phyloP scores from a whole-genome alignment of 2,888 invertebrate genomes.

The Petrolisthes manimaculis region DNA sequence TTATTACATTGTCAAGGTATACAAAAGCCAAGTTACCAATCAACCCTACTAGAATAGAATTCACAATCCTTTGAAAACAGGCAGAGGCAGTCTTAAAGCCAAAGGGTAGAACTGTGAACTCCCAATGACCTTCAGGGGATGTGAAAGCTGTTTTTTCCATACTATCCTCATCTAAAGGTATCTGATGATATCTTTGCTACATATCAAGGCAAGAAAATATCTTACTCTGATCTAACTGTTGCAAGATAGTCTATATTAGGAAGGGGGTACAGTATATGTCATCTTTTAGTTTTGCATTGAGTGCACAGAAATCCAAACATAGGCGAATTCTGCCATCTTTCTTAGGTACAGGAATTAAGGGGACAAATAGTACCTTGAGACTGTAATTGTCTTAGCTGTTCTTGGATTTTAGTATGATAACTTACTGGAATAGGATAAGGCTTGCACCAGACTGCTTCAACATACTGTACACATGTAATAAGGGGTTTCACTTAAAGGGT shows the following conservation, averaged over 20 bases:
- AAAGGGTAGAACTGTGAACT: not conserved
- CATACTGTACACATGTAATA: too few species aligned
- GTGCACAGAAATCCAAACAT: not conserved
- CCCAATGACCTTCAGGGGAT: slow-evolving; percentile 1
- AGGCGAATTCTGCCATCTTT: not conserved
- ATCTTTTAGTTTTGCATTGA: not conserved
- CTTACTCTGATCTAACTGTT: not conserved
- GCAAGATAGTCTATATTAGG: not conserved
- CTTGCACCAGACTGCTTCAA: not conserved
- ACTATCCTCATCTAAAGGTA: not conserved
- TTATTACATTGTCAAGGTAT: too few species aligned
- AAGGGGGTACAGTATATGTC: not conserved
- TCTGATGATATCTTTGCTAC: not conserved
- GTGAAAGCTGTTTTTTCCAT: not conserved
- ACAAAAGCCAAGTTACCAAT: too few species aligned
- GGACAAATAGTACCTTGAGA: not conserved
- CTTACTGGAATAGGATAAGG: not conserved
- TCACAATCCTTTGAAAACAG: too few species aligned
- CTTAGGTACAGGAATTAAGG: not conserved
- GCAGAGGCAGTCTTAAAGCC: too few species aligned
- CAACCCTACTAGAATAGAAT: too few species aligned
- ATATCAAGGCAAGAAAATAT: too few species aligned
- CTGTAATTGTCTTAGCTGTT: not conserved
- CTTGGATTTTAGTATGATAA: not conserved
- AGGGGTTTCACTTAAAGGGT: too few species aligned